These are phyloP conservation scores for Colaptes auratus DNA, from an alignment of 2,113 vertebrate species.

Conservation along the genomic window DNA sequence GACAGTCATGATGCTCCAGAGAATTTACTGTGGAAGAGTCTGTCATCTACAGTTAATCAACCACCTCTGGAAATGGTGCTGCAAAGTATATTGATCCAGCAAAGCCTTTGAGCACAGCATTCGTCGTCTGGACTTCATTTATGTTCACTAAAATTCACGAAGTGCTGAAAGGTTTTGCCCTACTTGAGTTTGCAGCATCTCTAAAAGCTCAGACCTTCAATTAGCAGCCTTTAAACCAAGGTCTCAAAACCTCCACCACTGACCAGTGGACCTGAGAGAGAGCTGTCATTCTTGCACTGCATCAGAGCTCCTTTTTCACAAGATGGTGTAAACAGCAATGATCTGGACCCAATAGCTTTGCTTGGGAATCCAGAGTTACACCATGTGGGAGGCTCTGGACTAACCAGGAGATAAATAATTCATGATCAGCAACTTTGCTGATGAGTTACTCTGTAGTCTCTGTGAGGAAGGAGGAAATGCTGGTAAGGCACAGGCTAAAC, in stretches of 20 bases:
- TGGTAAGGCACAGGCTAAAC: neutral
- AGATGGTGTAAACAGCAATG: neutral
- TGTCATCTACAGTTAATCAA: neutral
- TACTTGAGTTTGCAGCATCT: neutral
- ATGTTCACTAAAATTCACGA: neutral
- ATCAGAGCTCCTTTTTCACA: neutral
- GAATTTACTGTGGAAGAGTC: neutral
- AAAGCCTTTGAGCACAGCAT: neutral
- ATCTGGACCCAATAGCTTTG: neutral
- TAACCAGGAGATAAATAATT: neutral
- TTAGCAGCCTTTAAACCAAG: neutral
- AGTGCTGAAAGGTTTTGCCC: neutral
- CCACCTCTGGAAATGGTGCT: neutral
- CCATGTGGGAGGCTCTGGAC: neutral
- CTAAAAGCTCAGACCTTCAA: neutral
- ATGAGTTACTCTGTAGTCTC: neutral
- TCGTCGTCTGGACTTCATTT: neutral
- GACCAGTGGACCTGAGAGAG: neutral
- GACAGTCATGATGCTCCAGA: neutral
- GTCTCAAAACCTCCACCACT: neutral
- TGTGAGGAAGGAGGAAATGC: neutral
- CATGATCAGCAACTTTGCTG: neutral
- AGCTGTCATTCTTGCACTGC: neutral
- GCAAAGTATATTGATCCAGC: neutral
- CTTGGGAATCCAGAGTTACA: neutral